Conservation (phyloP, 2,797 vertebrate species). For the Mycteria americana region DNA sequence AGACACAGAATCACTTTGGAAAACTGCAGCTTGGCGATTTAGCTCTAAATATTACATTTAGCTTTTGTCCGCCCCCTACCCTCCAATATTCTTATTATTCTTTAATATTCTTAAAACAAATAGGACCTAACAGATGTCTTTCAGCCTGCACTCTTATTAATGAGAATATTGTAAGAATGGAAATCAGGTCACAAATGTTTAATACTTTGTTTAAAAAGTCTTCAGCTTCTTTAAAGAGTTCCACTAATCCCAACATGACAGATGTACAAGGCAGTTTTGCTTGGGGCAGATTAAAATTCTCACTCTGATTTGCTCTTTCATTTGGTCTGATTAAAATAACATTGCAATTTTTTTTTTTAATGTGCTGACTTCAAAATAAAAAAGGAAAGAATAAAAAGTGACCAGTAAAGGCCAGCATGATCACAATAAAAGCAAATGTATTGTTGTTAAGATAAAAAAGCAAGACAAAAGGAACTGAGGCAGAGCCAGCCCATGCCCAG, state of each 20-base stretch:
- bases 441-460: slow-evolving; percentile 16
- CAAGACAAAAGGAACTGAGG: not conserved
- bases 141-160: slow-evolving; percentile 53
- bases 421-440: slow-evolving; percentile 9
- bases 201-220: slow-evolving; percentile 66
- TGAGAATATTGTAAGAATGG: slow-evolving; percentile 60
- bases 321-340: slow-evolving; percentile 67
- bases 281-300: slow-evolving; percentile 65
- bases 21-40: not conserved
- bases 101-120: slow-evolving; percentile 65
- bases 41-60: not conserved
- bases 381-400: slow-evolving; percentile 10
- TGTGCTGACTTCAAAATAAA: slow-evolving; percentile 44
- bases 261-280: slow-evolving; percentile 67
- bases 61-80: accelerated
- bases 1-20: not conserved
- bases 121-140: slow-evolving; percentile 64
- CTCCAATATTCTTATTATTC: slow-evolving; percentile 33
- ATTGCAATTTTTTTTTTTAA: not conserved
- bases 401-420: slow-evolving; percentile 21
- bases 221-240: slow-evolving; percentile 69
- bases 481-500: not conserved
- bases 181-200: slow-evolving; percentile 64
- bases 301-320: slow-evolving; percentile 62
- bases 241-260: slow-evolving; percentile 68